Evolutionary conservation across 1,140 invertebrate genomes (phyloP).

Genomic region (Ridgeia piscesae): DNA sequence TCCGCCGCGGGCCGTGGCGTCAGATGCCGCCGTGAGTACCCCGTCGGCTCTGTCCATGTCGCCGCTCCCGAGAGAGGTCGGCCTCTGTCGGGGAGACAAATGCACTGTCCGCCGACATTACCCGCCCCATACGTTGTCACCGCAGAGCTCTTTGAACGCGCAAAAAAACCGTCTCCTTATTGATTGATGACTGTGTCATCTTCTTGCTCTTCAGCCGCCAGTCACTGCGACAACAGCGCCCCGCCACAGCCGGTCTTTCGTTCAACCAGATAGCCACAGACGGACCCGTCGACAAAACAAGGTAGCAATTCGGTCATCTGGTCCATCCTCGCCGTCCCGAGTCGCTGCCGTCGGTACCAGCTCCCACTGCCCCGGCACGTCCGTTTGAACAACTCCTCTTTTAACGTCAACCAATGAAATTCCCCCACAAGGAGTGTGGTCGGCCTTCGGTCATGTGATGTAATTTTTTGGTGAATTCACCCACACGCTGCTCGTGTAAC

Average conservation of each 20-base stretch:
- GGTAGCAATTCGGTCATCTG: no score
- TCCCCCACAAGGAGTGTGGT: no score
- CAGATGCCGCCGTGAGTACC: not conserved
- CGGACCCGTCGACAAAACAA: not conserved
- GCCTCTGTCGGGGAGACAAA: not conserved
- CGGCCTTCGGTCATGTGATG: no score
- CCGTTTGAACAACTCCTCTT: no score
- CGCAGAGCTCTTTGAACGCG: not conserved
- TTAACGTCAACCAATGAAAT: no score
- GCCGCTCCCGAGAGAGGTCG: not conserved
- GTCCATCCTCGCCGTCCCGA: no score
- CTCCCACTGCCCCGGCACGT: no score
- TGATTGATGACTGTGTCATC: not conserved
- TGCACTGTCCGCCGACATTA: not conserved
- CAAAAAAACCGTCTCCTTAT: not conserved
- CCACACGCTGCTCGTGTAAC: no score
- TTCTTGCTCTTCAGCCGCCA: not conserved
- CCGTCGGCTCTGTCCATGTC: not conserved
- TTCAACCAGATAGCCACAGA: not conserved
- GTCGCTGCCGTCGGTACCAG: no score
- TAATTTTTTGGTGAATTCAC: no score
- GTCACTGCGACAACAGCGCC: not conserved
- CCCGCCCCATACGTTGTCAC: not conserved
- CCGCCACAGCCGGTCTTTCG: no score
- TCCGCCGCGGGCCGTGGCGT: not conserved